Conservation (phyloP, 2,797 vertebrate genomes). For the Fratercula arctica region DNA sequence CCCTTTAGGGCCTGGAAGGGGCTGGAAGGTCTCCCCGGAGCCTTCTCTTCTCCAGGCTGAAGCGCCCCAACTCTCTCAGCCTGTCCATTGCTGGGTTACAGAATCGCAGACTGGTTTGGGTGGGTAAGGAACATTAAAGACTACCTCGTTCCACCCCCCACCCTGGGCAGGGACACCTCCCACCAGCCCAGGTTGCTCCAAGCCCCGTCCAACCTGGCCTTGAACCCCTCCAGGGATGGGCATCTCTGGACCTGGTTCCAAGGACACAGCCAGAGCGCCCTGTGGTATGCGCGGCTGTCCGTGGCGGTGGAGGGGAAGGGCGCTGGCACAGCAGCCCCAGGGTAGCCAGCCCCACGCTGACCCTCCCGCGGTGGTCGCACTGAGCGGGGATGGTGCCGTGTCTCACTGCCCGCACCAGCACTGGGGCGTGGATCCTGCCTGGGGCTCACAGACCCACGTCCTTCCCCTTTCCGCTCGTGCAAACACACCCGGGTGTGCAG, state of each 20-base stretch:
- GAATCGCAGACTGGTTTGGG: not conserved
- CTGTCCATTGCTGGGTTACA: too few species aligned
- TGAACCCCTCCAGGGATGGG: not conserved
- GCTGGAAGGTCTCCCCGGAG: too few species aligned
- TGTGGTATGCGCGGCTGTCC: rapidly evolving
- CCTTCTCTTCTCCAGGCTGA: too few species aligned
- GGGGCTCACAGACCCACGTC: not conserved
- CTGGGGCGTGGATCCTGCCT: not conserved
- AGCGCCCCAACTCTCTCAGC: too few species aligned
- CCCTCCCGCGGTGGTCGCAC: rapidly evolving
- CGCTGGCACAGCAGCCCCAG: not conserved
- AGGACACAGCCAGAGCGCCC: not conserved
- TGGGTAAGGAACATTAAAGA: not conserved
- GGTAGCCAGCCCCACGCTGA: rapidly evolving
- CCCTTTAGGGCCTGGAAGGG: too few species aligned
- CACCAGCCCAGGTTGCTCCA: not conserved
- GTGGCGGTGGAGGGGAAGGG: not conserved
- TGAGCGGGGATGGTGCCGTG: rapidly evolving
- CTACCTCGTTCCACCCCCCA: not conserved
- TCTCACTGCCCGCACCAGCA: rapidly evolving
- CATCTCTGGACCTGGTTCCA: rapidly evolving
- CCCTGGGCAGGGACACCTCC: not conserved
- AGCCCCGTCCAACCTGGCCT: not conserved
- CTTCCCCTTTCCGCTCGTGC: rapidly evolving
- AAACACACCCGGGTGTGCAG: not conserved